Evolutionary conservation across 2,797 vertebrate genomes (phyloP).

Genomic region (Acrossocheilus fasciatus): DNA sequence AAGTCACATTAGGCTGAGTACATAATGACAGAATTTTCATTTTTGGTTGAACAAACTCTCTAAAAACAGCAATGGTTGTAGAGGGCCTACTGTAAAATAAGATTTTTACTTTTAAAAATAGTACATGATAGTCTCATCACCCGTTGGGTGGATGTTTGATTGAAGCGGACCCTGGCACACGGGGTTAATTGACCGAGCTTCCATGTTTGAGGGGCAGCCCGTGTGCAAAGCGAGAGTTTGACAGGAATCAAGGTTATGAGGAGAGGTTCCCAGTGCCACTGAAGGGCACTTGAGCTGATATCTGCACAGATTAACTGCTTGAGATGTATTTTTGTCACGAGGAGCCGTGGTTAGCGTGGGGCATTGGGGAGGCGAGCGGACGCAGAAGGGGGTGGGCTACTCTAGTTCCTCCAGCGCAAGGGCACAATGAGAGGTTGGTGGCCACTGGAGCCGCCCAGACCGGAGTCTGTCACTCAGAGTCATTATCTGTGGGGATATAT

Average conservation of each 20-base stretch:
- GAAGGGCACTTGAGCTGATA: conserved; percentile 81
- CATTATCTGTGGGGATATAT: conserved; percentile 75
- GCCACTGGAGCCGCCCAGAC: conserved; percentile 63
- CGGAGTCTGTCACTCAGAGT: conserved; percentile 69
- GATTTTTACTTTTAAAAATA: conserved; percentile 19
- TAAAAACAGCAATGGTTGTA: not conserved
- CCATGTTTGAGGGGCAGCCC: conserved; percentile 72
- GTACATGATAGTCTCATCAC: not conserved
- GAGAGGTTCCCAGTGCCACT: conserved; percentile 70
- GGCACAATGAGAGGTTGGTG: conserved; percentile 60
- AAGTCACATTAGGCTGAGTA: not conserved
- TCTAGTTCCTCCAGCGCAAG: conserved; percentile 47
- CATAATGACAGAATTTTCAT: not conserved
- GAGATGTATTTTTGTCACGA: conserved; percentile 63
- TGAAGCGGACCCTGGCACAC: conserved; percentile 40
- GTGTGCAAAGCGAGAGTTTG: conserved; percentile 60
- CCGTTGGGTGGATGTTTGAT: conserved; percentile 28
- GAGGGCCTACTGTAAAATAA: conserved; percentile 5
- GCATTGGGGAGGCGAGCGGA: not conserved
- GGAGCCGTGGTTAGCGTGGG: conserved; percentile 45
- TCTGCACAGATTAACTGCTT: conserved; percentile 84
- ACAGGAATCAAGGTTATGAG: conserved; percentile 40
- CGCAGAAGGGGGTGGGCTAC: conserved; percentile 19
- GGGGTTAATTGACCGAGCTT: conserved; percentile 67
- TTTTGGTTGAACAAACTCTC: not conserved